Conservation (phyloP, 2,113 vertebrate genomes). For the Crotalus helleri region DNA sequence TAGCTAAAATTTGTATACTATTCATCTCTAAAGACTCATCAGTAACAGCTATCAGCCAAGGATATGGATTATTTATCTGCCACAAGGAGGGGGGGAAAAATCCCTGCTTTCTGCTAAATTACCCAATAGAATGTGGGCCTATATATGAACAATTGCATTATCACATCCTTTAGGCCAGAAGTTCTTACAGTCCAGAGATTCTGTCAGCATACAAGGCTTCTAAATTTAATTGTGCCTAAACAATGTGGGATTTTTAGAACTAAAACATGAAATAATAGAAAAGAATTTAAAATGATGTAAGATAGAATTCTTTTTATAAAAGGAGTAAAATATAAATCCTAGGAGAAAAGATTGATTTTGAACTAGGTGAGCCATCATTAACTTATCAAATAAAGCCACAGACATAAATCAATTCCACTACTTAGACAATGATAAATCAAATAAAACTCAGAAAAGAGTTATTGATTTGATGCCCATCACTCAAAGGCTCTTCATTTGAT, state of each 20-base stretch:
- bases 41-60: not conserved
- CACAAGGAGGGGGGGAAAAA: not conserved
- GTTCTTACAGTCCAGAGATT: not conserved
- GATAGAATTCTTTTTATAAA: conserved; percentile 47
- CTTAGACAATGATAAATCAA: conserved; percentile 74
- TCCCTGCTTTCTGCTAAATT: not conserved
- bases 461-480: conserved; percentile 80
- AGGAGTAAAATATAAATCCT: conserved; percentile 32
- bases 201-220: not conserved
- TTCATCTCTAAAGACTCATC: not conserved
- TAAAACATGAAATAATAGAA: not conserved
- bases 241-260: not conserved
- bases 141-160: not conserved
- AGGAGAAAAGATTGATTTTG: conserved; percentile 74
- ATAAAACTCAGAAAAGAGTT: conserved; percentile 78
- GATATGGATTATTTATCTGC: not conserved
- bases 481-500: conserved; percentile 79
- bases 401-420: conserved; percentile 70
- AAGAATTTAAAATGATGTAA: conserved; percentile 56
- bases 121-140: too few relatives aligned
- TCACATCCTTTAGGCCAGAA: not conserved
- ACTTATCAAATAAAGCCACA: conserved; percentile 79
- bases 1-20: not conserved
- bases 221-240: not conserved
- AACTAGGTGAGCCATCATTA: conserved; percentile 78